phyloP scores from a whole-genome alignment of 35 echinoderm and acorn worm genomes.

The Apostichopus californicus region DNA sequence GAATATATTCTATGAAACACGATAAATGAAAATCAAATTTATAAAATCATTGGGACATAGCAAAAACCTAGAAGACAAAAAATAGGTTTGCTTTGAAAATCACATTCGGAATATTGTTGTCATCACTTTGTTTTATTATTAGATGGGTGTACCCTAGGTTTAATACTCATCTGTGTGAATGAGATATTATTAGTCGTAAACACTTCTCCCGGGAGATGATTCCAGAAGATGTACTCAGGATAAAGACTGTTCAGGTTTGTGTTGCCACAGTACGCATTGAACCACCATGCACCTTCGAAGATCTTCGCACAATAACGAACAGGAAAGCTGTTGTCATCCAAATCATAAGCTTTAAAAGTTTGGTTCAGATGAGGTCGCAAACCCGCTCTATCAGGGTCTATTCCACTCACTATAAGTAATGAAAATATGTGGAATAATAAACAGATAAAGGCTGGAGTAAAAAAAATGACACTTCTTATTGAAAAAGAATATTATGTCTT shows the following conservation, averaged over 20 bases:
- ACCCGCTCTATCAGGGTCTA: neutral
- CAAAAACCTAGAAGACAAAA: too few relatives aligned
- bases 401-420: neutral
- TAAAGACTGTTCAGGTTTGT: neutral
- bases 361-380: neutral
- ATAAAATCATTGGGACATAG: too few relatives aligned
- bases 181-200: neutral
- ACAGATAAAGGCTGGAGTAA: too few relatives aligned
- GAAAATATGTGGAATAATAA: too few relatives aligned
- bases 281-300: neutral
- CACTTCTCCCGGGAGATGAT: neutral
- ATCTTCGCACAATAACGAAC: neutral
- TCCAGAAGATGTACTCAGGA: neutral
- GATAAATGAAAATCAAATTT: too few relatives aligned
- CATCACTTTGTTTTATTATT: neutral
- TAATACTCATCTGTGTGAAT: neutral
- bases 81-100: too few relatives aligned
- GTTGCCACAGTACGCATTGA: neutral
- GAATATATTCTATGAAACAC: too few relatives aligned
- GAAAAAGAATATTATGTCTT: too few relatives aligned
- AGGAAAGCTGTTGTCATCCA: neutral
- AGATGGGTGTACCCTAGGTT: neutral
- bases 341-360: neutral
- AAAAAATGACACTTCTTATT: too few relatives aligned
- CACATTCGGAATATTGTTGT: too few relatives aligned